Evolutionary conservation across 2,113 vertebrate genomes (phyloP), one percentile per base, ranked within the genome.

Genomic region (Halichoerus grypus): DNA sequence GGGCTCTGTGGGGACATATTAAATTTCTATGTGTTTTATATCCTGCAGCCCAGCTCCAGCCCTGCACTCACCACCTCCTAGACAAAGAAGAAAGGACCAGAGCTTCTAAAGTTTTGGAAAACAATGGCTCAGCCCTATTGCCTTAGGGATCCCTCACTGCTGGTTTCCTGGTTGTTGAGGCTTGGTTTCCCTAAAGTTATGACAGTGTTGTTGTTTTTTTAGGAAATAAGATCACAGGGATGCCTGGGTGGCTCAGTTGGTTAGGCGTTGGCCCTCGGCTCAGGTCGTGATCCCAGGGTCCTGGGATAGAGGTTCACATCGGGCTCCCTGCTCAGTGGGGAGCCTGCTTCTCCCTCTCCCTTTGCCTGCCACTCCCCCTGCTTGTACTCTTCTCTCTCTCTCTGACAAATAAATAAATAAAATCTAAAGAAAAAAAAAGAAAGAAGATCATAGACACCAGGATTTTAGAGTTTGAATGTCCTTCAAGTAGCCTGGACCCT

Each of bases 1-100:
- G 39, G 77, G 7, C 26, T 42, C 6, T 72, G 8, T 36, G 46
- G 39, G 74, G 36, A 76, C 39, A 39, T 69, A n/a, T n/a, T 95
- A 21, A 18, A 63, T 79, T 93, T 97, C 46, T 69, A 18, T 90
- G 53, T 67, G 24, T 55, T 90, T 94, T 97, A 46, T 42, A 55
- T 53, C 36, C 24, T 55, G 53, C 2, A 53, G 19, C 57, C 53
- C 53, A 83, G 21, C 10, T 22, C 16, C 0, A 53, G 24, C 13
- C n/a, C 65, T 49, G 36, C 4, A 65, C 15, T 28, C 19, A 9
- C 19, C 8, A 4, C 9, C 33, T 80, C 76, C 21, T 0, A 92
- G 72, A 51, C 57, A 80, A 91, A 96, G 49, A 21, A 61, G 85
- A 55, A 71, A 26, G 10, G 67, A 93, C 4, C 19, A 26, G 1